These are phyloP conservation scores for Rhabdomys dilectus DNA, from an alignment of 2,113 vertebrate species.

Conservation along the genomic window DNA sequence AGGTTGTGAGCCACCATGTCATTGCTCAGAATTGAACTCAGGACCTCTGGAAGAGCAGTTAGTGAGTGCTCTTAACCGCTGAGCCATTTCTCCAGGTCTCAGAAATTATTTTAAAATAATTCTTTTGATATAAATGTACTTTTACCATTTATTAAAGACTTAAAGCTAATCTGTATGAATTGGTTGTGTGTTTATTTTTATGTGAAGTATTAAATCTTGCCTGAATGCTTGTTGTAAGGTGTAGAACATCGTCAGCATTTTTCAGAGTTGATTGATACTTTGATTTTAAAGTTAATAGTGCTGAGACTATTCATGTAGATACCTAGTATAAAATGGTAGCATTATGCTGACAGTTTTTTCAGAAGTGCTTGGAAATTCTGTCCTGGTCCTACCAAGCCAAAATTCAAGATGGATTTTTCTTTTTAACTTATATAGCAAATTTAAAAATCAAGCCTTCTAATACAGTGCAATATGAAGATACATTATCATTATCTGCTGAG, in stretches of 20 bases:
- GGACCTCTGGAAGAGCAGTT: background rate
- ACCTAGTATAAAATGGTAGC: background rate
- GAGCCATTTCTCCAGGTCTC: too few relatives aligned
- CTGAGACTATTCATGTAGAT: background rate
- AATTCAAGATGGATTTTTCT: background rate
- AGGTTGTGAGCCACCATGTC: too few relatives aligned
- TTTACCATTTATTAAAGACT: background rate
- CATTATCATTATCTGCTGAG: background rate
- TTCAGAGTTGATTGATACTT: background rate
- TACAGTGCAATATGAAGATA: background rate
- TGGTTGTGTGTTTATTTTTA: background rate
- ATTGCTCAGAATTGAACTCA: background rate
- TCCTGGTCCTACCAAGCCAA: background rate
- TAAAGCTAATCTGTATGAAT: background rate
- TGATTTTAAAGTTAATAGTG: background rate
- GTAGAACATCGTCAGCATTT: background rate
- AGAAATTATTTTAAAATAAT: background rate
- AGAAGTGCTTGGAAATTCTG: background rate
- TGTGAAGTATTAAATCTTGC: background rate
- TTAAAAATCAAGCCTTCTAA: background rate
- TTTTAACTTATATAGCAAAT: background rate
- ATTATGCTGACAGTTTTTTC: background rate
- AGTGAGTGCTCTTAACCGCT: too few relatives aligned
- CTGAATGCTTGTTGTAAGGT: background rate
- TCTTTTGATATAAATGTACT: conserved; percentile 3